These are phyloP conservation scores for Pardalotus punctatus DNA, from an alignment of 2,113 vertebrate species.

Conservation along the genomic window DNA sequence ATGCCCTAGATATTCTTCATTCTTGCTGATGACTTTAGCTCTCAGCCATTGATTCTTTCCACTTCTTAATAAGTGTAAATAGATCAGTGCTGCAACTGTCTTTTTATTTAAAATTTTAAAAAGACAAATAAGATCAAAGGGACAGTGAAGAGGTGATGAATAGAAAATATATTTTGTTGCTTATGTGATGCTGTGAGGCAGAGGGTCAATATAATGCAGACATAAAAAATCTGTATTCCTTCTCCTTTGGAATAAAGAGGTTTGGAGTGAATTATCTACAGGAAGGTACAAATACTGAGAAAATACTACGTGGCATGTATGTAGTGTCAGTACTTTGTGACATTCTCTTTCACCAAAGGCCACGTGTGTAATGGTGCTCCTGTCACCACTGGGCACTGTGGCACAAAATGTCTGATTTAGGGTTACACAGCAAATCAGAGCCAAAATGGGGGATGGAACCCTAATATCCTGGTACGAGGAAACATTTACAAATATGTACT, in stretches of 20 bases:
- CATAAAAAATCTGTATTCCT: neutral
- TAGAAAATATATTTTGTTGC: neutral
- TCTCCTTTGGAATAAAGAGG: neutral
- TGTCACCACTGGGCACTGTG: neutral
- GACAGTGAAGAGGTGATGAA: neutral
- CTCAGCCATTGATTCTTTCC: slow-evolving; percentile 43
- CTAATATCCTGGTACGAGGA: neutral
- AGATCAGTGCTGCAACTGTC: neutral
- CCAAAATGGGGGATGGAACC: neutral
- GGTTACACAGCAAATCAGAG: neutral
- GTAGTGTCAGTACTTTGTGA: neutral
- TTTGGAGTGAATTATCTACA: neutral
- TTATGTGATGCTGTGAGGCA: neutral
- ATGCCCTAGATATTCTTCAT: slow-evolving; percentile 70
- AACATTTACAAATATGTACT: neutral
- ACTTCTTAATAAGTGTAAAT: slow-evolving; percentile 53
- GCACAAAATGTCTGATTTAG: neutral
- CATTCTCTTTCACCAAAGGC: neutral
- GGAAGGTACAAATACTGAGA: neutral
- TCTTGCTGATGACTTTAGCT: slow-evolving; percentile 27
- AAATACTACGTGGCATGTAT: neutral
- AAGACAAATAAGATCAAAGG: neutral
- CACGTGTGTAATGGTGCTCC: neutral
- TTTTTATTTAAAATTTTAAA: neutral
- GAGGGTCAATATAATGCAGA: neutral